Base-by-base conservation (phyloP, 2,888 invertebrate genomes). In the Stenodema calcarata region DNA sequence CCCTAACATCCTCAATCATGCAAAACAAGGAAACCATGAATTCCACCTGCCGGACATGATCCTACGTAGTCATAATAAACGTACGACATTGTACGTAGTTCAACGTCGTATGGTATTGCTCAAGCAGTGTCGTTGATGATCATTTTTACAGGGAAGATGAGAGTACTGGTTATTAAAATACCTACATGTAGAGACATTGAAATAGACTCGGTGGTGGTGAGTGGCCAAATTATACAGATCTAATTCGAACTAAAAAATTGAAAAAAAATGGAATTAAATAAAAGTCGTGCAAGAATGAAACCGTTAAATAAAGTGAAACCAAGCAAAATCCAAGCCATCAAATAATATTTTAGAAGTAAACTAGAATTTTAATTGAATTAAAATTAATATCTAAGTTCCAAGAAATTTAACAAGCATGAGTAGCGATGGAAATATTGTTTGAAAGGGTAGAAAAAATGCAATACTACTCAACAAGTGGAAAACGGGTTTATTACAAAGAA, bases 161-260 rank as follows among this genome's bases (percentile, higher is more conserved):
- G 11, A 44, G 11, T 44, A 44, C 16, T 70, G 70, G 18, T 12
- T 70, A 14, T 27, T 27, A 70, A 23, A 27, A 23, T n/a, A n/a
- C n/a, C n/a, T n/a, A 35, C 35, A 70, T 2, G 27, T 23, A 23
- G 18, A 70, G 12, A 70, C 70, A 23, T 70, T 18, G 28, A 30
- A 30, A 81, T n/a, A 81, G 62, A 54, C 81, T 81, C 62, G 81
- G 81, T 81, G 62, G 81, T 54, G 81, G 54, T 81, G 81, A 81
- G 81, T 81, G 81, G 54, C 81, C 23, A 35, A 54, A 62, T 16
- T 11, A 54, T 16, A 42, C 18, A 79, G 9, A 23, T 44, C 54
- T 54, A 54, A 12, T 81, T 76, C 27, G 7, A 6, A 28, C 62
- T 54, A 62, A 30, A n/a, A 41, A 76, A 76, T n/a, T n/a, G n/a